A percentile compares a stretch with the other conserved stretches of the same genome.
phyloP scores from a whole-genome alignment of 2,797 vertebrate species.

The Gobio occitaniae region DNA sequence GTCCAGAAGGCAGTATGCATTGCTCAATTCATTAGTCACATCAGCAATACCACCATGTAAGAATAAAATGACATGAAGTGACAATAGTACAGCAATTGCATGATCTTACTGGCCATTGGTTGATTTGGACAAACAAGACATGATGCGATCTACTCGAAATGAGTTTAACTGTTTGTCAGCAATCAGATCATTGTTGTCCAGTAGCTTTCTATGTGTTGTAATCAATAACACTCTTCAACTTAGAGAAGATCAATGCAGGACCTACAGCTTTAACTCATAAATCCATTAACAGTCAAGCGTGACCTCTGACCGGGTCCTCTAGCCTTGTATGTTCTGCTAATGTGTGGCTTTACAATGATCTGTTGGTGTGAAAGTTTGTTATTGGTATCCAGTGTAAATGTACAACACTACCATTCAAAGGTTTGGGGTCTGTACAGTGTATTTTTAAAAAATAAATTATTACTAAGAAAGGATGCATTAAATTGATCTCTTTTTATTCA shows the following conservation, averaged over 20 bases:
- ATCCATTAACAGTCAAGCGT: neutral
- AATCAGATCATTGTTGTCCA: constrained; percentile 1
- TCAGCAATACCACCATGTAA: neutral
- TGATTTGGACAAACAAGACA: neutral
- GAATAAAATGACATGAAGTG: constrained; percentile 1
- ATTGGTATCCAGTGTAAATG: neutral
- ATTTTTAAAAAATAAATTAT: neutral
- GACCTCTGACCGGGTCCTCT: neutral
- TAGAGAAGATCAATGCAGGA: neutral
- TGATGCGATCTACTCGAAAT: neutral
- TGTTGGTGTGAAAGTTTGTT: neutral
- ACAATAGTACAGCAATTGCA: neutral
- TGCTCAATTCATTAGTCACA: neutral
- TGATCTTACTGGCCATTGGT: neutral
- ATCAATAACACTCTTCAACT: neutral
- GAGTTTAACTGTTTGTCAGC: neutral
- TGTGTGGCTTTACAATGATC: neutral
- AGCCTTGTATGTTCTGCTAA: neutral
- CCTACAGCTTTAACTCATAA: neutral
- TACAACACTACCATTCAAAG: neutral
- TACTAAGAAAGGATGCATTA: neutral
- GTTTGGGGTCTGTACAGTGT: neutral
- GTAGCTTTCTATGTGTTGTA: constrained; percentile 15
- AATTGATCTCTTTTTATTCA: neutral
- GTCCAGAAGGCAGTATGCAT: neutral